These are phyloP conservation scores for Catonia carolina DNA, from an alignment of 2,888 invertebrate species.

Conservation along the genomic window DNA sequence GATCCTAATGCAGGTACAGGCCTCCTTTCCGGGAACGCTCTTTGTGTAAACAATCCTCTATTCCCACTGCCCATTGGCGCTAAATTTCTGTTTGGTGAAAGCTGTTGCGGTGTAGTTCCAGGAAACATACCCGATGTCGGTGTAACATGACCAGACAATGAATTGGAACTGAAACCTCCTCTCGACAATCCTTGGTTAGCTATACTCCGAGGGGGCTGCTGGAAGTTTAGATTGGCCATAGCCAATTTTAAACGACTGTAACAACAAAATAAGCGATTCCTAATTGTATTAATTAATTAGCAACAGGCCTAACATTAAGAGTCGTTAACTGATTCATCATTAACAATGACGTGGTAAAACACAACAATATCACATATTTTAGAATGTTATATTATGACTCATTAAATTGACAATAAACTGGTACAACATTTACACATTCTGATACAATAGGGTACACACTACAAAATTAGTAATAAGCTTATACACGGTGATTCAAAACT, in stretches of 20 bases:
- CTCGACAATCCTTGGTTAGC: constrained; percentile 62
- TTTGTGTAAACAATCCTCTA: constrained; percentile 66
- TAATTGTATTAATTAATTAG: neutral
- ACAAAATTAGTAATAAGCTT: too few relatives aligned
- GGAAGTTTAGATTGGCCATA: constrained; percentile 92
- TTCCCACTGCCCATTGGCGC: constrained; percentile 46
- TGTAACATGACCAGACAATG: constrained; percentile 69
- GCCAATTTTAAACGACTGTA: constrained; percentile 47
- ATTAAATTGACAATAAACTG: too few relatives aligned
- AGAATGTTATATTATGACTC: too few relatives aligned
- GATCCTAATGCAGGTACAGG: constrained; percentile 54
- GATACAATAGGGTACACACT: too few relatives aligned
- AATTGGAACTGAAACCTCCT: constrained; percentile 58
- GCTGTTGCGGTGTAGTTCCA: constrained; percentile 41
- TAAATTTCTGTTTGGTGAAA: constrained; percentile 43
- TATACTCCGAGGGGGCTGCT: constrained; percentile 81
- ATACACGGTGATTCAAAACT: too few relatives aligned
- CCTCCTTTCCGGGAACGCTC: constrained; percentile 71
- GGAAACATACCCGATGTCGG: constrained; percentile 61
- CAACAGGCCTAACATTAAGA: too few relatives aligned
- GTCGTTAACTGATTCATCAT: too few relatives aligned
- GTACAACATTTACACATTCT: too few relatives aligned
- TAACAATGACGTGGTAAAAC: too few relatives aligned
- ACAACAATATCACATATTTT: too few relatives aligned
- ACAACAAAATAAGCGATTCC: neutral